phyloP scores from a whole-genome alignment of 2,888 invertebrate species.

The Hoplodrina blanda region DNA sequence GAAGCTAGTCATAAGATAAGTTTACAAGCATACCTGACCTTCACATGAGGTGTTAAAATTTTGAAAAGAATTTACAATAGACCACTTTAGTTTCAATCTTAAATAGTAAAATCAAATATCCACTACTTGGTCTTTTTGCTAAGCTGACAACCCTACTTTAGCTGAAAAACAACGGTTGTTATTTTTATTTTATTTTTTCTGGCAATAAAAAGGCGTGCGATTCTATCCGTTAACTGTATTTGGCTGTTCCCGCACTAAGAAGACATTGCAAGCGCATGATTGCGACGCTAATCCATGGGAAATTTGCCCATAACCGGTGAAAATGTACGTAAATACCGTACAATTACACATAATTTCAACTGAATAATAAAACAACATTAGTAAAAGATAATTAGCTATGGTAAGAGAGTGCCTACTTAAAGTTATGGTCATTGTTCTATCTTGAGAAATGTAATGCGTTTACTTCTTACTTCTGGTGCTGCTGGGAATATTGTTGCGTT shows the following conservation, averaged over 20 bases:
- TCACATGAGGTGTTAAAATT: no score
- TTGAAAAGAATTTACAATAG: no score
- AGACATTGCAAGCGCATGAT: slow-evolving; percentile 63
- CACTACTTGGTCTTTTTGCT: neutral
- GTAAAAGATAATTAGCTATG: slow-evolving; percentile 53
- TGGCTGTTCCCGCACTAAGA: slow-evolving; percentile 74
- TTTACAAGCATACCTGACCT: no score
- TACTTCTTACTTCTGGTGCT: slow-evolving; percentile 2
- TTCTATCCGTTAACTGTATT: slow-evolving; percentile 72
- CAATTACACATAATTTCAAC: slow-evolving; percentile 62
- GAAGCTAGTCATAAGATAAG: no score
- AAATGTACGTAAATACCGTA: slow-evolving; percentile 65
- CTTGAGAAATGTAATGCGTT: slow-evolving; percentile 35
- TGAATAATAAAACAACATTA: slow-evolving; percentile 54
- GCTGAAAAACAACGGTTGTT: slow-evolving; percentile 62
- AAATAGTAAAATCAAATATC: neutral
- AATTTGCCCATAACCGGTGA: slow-evolving; percentile 66
- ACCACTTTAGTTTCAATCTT: neutral
- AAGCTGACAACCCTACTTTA: slow-evolving; percentile 24
- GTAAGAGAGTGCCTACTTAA: slow-evolving; percentile 22
- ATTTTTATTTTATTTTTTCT: slow-evolving; percentile 65
- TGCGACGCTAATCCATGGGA: slow-evolving; percentile 76
- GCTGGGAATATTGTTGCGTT: slow-evolving; percentile 26
- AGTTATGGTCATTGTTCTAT: slow-evolving; percentile 46
- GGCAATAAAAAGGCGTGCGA: slow-evolving; percentile 71